A percentile compares a stretch with the other conserved stretches of the same genome.
phyloP scores from a whole-genome alignment of 2,888 invertebrate genomes.

The Erebia epiphron region DNA sequence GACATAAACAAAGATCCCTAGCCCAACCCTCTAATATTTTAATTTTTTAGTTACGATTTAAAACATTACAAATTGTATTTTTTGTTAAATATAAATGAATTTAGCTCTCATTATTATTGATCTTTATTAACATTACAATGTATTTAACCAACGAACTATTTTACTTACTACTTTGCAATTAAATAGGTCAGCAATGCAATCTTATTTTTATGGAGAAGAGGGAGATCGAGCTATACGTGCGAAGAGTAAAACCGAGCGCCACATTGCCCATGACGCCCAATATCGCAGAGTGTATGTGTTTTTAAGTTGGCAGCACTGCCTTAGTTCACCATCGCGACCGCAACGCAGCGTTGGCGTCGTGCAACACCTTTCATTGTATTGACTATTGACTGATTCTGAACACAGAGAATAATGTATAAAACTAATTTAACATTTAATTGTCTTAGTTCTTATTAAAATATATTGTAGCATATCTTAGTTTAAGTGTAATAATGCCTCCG shows the following conservation, averaged over 20 bases:
- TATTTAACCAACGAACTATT: background rate
- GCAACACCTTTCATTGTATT: slow-evolving; percentile 89
- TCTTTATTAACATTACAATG: background rate
- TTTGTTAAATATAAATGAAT: background rate
- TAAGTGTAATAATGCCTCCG: slow-evolving; percentile 80
- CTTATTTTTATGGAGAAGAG: slow-evolving; percentile 48
- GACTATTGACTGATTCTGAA: slow-evolving; percentile 87
- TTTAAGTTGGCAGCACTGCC: slow-evolving; percentile 70
- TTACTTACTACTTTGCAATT: slow-evolving; percentile 20
- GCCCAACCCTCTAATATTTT: background rate
- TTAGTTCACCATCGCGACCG: slow-evolving; percentile 83
- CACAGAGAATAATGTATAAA: slow-evolving; percentile 85
- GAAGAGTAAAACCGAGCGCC: slow-evolving; percentile 64
- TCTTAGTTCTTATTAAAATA: slow-evolving; percentile 78
- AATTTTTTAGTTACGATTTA: background rate
- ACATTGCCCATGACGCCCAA: slow-evolving; percentile 77
- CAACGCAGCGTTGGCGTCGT: slow-evolving; percentile 84
- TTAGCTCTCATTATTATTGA: background rate
- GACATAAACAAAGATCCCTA: slow-evolving; percentile 32
- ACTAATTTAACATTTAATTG: slow-evolving; percentile 84
- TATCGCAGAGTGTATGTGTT: slow-evolving; percentile 68
- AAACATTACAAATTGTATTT: background rate
- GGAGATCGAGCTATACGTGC: slow-evolving; percentile 57
- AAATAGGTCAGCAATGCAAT: slow-evolving; percentile 47
- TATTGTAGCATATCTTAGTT: slow-evolving; percentile 77